A percentile compares a stretch with the other conserved stretches of the same genome.
These are phyloP conservation scores for Stegostoma tigrinum DNA, from an alignment of 2,113 vertebrate species.

Conservation along the genomic window DNA sequence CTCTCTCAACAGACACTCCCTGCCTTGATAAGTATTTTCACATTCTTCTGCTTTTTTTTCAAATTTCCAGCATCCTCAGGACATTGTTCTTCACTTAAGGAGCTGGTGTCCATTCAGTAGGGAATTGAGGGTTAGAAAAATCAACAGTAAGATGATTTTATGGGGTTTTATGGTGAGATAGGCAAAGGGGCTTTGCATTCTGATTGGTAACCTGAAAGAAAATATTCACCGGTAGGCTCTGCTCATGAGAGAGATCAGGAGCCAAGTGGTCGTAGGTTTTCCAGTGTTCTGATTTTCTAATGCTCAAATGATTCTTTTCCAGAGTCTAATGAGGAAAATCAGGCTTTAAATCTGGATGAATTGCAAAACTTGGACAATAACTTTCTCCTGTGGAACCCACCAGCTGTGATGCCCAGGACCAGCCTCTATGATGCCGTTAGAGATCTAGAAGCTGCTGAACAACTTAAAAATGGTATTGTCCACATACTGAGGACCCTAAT, in stretches of 20 bases:
- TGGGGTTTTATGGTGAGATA: not conserved
- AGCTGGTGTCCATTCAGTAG: not conserved
- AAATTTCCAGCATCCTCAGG: not conserved
- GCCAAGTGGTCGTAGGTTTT: not conserved
- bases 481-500: no score
- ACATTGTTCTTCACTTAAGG: not conserved
- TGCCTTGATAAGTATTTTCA: no score
- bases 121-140: not conserved
- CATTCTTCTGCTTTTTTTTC: not conserved
- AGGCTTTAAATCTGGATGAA: not conserved
- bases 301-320: not conserved
- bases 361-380: slow-evolving; percentile 6
- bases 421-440: not conserved
- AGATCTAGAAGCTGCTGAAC: slow-evolving; percentile 15
- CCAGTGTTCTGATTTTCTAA: not conserved
- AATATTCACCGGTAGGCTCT: not conserved
- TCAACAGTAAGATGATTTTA: not conserved
- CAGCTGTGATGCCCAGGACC: not conserved
- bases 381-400: not conserved
- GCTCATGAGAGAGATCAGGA: not conserved
- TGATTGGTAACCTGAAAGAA: no score
- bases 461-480: not conserved
- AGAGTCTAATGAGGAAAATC: not conserved
- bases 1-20: not conserved
- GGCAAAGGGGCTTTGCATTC: not conserved